Evolutionary conservation across 2,113 vertebrate species (phyloP).

Genomic region (Pygoscelis antarcticus): DNA sequence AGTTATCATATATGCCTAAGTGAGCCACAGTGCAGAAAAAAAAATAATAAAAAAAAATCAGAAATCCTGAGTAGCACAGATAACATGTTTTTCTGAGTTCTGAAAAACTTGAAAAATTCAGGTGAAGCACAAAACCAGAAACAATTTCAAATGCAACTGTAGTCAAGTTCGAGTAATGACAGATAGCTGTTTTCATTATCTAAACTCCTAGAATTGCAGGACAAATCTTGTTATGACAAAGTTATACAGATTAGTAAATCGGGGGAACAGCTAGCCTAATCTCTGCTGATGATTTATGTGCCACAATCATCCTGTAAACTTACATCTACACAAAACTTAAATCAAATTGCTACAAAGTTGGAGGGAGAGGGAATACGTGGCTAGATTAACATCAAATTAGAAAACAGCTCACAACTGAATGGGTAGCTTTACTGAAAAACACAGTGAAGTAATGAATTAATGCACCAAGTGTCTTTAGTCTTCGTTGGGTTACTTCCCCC

Average conservation of each 20-base stretch:
- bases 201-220: neutral
- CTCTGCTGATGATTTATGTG: neutral
- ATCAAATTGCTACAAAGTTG: neutral
- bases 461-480: neutral
- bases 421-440: neutral
- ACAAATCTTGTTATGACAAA: neutral
- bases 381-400: neutral
- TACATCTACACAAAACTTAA: neutral
- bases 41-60: neutral
- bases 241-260: neutral
- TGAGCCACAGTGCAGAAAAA: neutral
- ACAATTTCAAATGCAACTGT: neutral
- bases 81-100: rapidly evolving
- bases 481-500: neutral
- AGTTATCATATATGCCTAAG: neutral
- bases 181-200: neutral
- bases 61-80: neutral
- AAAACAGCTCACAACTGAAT: neutral
- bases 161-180: neutral
- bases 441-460: neutral
- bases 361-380: neutral
- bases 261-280: neutral
- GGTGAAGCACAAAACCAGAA: neutral
- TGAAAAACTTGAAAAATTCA: neutral
- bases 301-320: neutral